Evolutionary conservation across 2,797 vertebrate species (phyloP).

Genomic region (Bovichtus diacanthus): DNA sequence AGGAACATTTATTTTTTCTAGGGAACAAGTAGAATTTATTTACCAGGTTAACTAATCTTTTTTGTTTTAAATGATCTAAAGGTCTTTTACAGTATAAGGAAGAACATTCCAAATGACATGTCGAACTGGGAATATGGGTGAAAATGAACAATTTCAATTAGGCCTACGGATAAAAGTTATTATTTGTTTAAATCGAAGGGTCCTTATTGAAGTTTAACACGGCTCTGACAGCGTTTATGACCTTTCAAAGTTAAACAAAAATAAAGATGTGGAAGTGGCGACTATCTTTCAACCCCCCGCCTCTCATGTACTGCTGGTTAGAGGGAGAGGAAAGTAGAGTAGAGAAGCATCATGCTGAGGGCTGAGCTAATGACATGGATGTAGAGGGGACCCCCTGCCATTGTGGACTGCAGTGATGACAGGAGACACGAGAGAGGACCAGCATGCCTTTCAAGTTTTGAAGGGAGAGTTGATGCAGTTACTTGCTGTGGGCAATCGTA

Average conservation of each 20-base stretch:
- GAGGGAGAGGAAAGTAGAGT: conserved; percentile 48
- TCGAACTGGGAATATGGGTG: background rate
- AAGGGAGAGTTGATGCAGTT: conserved; percentile 65
- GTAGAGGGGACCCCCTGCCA: conserved; percentile 72
- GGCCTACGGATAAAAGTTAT: background rate
- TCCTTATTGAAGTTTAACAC: conserved; percentile 1
- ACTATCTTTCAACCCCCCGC: conserved; percentile 8
- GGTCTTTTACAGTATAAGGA: too few relatives aligned
- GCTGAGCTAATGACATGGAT: conserved; percentile 76
- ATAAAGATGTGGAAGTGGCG: background rate
- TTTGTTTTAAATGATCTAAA: too few relatives aligned
- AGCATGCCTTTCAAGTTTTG: conserved; percentile 71
- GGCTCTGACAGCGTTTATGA: conserved; percentile 21
- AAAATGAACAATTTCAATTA: background rate
- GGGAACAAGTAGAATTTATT: too few relatives aligned
- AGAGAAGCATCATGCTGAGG: conserved; percentile 65
- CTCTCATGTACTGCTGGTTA: conserved; percentile 38
- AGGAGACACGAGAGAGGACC: conserved; percentile 74
- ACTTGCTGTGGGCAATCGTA: conserved; percentile 67
- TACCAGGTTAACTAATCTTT: background rate
- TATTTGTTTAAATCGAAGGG: conserved; percentile 39
- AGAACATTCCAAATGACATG: too few relatives aligned
- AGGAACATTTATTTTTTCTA: background rate
- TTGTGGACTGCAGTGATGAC: conserved; percentile 70
- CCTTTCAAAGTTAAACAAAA: conserved; percentile 50